Conservation (phyloP, 2,797 vertebrate genomes). For the Acipenser ruthenus region DNA sequence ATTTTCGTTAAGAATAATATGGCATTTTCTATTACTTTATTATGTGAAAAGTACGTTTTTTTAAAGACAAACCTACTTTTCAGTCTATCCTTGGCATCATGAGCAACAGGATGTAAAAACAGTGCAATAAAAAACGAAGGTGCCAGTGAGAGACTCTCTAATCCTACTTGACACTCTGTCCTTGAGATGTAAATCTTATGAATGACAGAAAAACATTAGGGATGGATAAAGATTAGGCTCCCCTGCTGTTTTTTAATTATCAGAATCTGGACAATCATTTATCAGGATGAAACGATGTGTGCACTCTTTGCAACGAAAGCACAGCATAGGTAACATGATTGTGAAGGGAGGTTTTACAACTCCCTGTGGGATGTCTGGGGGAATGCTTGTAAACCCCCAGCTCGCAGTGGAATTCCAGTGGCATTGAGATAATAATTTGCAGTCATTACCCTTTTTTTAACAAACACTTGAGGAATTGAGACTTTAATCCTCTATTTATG, state of each 20-base stretch:
- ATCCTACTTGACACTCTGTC: conserved; percentile 20
- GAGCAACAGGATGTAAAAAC: too few relatives aligned
- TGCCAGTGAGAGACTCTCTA: conserved; percentile 7
- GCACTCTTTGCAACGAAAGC: conserved; percentile 51
- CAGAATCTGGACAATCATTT: conserved; percentile 52
- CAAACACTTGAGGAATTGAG: conserved; percentile 68
- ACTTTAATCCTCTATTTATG: conserved; percentile 84
- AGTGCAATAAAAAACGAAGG: too few relatives aligned
- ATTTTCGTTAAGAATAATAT: too few relatives aligned
- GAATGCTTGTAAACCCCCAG: conserved; percentile 59
- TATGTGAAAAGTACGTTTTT: too few relatives aligned
- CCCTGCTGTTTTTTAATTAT: conserved; percentile 64
- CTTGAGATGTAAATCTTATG: conserved; percentile 34
- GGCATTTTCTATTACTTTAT: too few relatives aligned
- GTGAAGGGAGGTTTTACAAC: conserved; percentile 51
- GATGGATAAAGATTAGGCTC: conserved; percentile 45
- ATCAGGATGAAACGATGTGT: conserved; percentile 58
- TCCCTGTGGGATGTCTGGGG: conserved; percentile 52
- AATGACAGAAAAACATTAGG: conserved; percentile 41
- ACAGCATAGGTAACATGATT: conserved; percentile 50
- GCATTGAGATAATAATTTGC: conserved; percentile 76
- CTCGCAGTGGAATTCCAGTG: conserved; percentile 52
- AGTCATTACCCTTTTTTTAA: conserved; percentile 40
- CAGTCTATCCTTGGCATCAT: too few relatives aligned
- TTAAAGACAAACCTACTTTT: too few relatives aligned